Evolutionary conservation across 2,797 vertebrate genomes (phyloP).

Genomic region (Clarias laeviceps): DNA sequence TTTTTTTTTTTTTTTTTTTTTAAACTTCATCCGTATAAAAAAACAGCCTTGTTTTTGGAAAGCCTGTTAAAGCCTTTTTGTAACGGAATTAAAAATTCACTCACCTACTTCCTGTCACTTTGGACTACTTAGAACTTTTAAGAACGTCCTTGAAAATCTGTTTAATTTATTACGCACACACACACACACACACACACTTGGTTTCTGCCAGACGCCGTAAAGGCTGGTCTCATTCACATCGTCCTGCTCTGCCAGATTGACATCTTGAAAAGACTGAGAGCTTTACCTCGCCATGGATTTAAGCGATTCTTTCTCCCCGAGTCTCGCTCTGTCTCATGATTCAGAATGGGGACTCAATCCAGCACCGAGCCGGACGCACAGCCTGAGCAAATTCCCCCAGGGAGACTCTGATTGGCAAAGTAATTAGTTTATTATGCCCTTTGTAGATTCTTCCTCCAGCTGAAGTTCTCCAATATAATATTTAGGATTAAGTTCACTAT

Average conservation of each 20-base stretch:
- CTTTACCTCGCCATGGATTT: conserved; percentile 78
- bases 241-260: conserved; percentile 66
- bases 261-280: conserved; percentile 73
- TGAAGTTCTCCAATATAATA: conserved; percentile 72
- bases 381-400: conserved; percentile 57
- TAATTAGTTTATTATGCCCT: conserved; percentile 75
- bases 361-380: conserved; percentile 59
- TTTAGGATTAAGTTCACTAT: conserved; percentile 74
- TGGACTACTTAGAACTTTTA: conserved; percentile 35
- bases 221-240: conserved; percentile 63
- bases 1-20: background rate
- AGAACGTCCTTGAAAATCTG: conserved; percentile 47
- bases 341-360: conserved; percentile 58
- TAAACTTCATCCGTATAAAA: conserved; percentile 1
- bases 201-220: conserved; percentile 19
- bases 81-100: conserved; percentile 41
- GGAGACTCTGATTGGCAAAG: conserved; percentile 79
- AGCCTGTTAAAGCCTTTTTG: conserved; percentile 29
- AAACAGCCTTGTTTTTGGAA: conserved; percentile 30
- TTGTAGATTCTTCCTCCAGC: conserved; percentile 50
- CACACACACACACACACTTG: background rate
- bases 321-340: conserved; percentile 52
- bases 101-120: conserved; percentile 37
- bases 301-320: conserved; percentile 57
- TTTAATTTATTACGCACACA: conserved; percentile 46